Evolutionary conservation across 2,113 vertebrate genomes (phyloP), one percentile per base, ranked within the genome.

Genomic region (Rattus rattus): DNA sequence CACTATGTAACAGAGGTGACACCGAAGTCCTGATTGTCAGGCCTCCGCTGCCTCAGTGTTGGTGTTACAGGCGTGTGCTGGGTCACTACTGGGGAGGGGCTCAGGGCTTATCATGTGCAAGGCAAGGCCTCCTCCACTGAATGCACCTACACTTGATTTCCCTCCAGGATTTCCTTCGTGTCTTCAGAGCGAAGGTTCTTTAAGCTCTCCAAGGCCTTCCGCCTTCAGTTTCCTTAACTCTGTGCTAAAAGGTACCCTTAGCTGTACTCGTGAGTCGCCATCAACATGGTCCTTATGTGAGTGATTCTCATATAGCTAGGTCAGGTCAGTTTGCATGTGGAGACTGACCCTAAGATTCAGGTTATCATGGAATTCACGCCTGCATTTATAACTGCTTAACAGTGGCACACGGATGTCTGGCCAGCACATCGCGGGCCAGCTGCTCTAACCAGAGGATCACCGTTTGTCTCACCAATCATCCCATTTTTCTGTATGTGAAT

Each of bases 81-180:
- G 65, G 22, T 26, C 65, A 69, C 67, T 33, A 17, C 43, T 36
- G 59, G 14, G 1, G 22, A 43, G 36, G 7, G 24, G 7, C 59
- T 7, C 13, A 28, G 12, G 81, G 22, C n/a, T 7, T 65, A 19
- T 3, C 14, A 13, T 16, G 7, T 30, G 6, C 22, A 4, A 26
- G 80, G n/a, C 20, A 26, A 61, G n/a, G 36, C 24, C 13, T 83
- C 56, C n/a, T 59, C 11, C 7, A 26, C 36, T 61, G 36, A 59
- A 36, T 14, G 2, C 56, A 22, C 56, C 54, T 17, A 77, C 2
- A 43, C 54, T 26, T 28, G 61, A 30, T 91, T 92, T 97, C 91
- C 16, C 72, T 81, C 20, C 26, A 30, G 63, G 63, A 67, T 96
- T 96, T 95, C 83, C 56, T 91, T 86, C 72, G 86, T 59, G 8